Evolutionary conservation across 2,797 vertebrate genomes (phyloP), one percentile per base, ranked within the genome.

Genomic region (Rhadinocentrus ornatus): DNA sequence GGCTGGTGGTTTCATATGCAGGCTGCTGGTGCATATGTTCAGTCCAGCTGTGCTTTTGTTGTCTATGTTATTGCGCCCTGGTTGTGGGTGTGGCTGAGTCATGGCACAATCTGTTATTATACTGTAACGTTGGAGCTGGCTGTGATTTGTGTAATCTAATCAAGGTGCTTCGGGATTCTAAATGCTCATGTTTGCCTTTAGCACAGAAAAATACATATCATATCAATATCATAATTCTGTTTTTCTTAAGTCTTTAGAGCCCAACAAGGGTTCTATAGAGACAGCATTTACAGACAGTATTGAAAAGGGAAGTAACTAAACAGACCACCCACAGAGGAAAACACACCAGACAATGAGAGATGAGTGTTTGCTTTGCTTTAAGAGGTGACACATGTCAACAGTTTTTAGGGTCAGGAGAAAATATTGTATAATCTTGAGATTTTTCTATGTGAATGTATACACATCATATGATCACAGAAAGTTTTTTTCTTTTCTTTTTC

Each of bases 11-110:
- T 80, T 80, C 65, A 71, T 52, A 72, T 65, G 60, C 60, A 72
- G 72, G 18, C 39, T 70, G 72, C 56, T 65, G 62, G 27, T 48
- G 62, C 75, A 66, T 75, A 62, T 64, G 69, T 89, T 83, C 67
- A 55, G 68, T 75, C 89, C 90, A 93, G 88, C 92, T 90, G 87
- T 82, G 89, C 90, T 87, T 91, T 90, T 93, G 84, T 93, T 79
- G 69, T 77, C 62, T 82, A 63, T 78, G 65, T 81, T 63, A 62
- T 35, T 70, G 73, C 70, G 52, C 68, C 15, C 62, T 62, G 75
- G 75, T 52, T 65, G 66, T 81, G 85, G 90, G 91, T 82, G 88
- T 84, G 89, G 86, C 77, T 80, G 79, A 81, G 50, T 37, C 35
- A 62, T 34, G 20, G 57, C 66, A 35, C 82, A 78, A 66, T 88